These are phyloP conservation scores for Butorides virescens DNA, from an alignment of 2,113 vertebrate species.

Conservation along the genomic window DNA sequence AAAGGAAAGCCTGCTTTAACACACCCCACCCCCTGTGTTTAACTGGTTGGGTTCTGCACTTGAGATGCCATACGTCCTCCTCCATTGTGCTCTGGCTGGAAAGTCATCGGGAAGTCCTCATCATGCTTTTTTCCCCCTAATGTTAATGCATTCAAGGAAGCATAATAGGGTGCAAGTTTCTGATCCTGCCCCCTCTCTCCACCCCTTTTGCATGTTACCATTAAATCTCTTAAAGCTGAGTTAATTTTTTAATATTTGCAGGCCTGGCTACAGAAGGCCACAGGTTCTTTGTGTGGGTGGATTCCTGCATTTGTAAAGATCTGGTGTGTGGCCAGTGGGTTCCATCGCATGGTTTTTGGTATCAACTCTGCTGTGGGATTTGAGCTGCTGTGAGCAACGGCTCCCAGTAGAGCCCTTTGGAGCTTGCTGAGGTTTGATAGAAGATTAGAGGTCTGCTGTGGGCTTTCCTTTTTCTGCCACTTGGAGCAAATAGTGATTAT, in stretches of 20 bases:
- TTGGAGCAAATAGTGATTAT: neutral
- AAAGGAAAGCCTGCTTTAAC: neutral
- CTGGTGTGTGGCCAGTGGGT: neutral
- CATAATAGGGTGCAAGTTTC: neutral
- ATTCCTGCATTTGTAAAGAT: neutral
- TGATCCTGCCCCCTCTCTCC: neutral
- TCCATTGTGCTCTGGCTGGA: neutral
- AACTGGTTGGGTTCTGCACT: neutral
- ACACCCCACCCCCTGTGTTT: neutral
- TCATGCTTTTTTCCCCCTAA: neutral
- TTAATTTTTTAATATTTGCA: neutral
- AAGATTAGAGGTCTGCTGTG: neutral
- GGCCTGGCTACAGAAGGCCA: neutral
- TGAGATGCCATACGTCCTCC: neutral
- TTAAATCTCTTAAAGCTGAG: neutral
- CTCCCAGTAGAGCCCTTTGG: neutral
- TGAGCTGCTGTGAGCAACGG: neutral
- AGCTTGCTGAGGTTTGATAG: neutral
- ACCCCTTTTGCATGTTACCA: neutral
- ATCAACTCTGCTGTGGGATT: neutral
- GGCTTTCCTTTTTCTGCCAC: neutral
- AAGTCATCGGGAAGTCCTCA: neutral
- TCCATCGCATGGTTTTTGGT: neutral
- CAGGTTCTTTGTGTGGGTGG: neutral
- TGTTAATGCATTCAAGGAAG: neutral